Base-by-base conservation (phyloP, 2,113 vertebrate species). In the Formicarius rufipectus region DNA sequence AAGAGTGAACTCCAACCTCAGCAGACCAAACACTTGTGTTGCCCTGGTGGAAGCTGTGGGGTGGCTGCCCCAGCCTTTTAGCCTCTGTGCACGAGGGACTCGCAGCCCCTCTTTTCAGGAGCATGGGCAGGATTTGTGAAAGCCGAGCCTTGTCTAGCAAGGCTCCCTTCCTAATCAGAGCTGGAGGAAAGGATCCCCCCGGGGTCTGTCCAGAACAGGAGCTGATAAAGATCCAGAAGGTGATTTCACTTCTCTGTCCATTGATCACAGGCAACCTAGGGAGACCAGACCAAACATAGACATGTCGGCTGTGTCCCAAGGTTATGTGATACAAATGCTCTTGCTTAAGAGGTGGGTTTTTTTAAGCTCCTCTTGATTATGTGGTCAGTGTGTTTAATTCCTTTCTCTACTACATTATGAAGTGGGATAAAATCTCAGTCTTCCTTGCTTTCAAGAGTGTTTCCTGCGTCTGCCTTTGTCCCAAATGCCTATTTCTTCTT, bases 281-380 rank as follows among this genome's bases (percentile, higher is more conserved):
- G 95, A 89, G 91, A 97, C 93, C 86, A 95, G 95, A 97, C 94
- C 95, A 97, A 97, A 95, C 95, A 95, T 0, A 97, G 96, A 96
- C 95, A 3, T 16, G 47, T 25, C 71, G 96, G 91, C 94, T 95
- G 83, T 74, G 90, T 80, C 93, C 96, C 95, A 93, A 22, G 79
- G 95, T 95, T 95, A 93, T 95, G 89, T 55, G 90, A 95, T 93
- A 95, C 76, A 93, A 93, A 71, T 63, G 62, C 76, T 90, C 68
- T 47, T 93, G 91, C 89, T 84, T 12, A 59, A 52, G 83, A 90
- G 45, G 60, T 86, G 86, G 44, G 4, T 15, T 13, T 81, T 90
- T 86, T 78, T n/a, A 49, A 90, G 84, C 64, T 83, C 28, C 35
- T 28, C 87, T 74, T 95, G 86, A 87, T 95, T 84, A 68, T 95